Conservation (phyloP, 2,888 invertebrate species). For the Griposia aprilina region DNA sequence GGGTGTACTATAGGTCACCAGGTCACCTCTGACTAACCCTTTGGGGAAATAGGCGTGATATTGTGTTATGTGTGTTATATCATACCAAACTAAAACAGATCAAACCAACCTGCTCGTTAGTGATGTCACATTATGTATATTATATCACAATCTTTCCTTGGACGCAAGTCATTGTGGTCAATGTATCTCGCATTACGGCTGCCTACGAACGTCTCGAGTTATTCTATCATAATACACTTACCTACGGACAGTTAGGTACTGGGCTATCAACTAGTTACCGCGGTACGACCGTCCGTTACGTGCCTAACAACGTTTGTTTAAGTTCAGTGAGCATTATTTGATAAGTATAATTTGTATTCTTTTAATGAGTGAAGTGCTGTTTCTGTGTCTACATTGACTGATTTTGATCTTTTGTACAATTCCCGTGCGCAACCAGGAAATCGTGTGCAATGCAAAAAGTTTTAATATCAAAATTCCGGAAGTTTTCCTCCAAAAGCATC, state of each 20-base stretch:
- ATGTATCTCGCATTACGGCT: slow-evolving; percentile 70
- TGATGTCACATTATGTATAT: slow-evolving; percentile 47
- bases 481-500: neutral
- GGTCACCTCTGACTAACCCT: neutral
- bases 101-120: slow-evolving; percentile 25
- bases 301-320: slow-evolving; percentile 38
- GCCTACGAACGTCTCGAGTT: slow-evolving; percentile 63
- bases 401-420: too few species aligned
- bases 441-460: neutral
- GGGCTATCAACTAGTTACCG: slow-evolving; percentile 44
- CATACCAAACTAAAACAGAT: slow-evolving; percentile 16
- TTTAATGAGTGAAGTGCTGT: slow-evolving; percentile 3
- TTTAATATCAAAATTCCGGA: neutral
- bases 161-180: slow-evolving; percentile 69
- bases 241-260: slow-evolving; percentile 44
- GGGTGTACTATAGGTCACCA: neutral
- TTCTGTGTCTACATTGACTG: neutral
- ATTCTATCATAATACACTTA: slow-evolving; percentile 61
- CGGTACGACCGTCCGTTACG: slow-evolving; percentile 26
- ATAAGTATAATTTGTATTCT: neutral
- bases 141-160: slow-evolving; percentile 55
- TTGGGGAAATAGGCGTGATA: neutral
- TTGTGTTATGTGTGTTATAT: neutral
- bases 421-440: too few species aligned
- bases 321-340: slow-evolving; percentile 27